Base-by-base conservation (phyloP, 2,797 vertebrate genomes). In the Hippoglossus hippoglossus region DNA sequence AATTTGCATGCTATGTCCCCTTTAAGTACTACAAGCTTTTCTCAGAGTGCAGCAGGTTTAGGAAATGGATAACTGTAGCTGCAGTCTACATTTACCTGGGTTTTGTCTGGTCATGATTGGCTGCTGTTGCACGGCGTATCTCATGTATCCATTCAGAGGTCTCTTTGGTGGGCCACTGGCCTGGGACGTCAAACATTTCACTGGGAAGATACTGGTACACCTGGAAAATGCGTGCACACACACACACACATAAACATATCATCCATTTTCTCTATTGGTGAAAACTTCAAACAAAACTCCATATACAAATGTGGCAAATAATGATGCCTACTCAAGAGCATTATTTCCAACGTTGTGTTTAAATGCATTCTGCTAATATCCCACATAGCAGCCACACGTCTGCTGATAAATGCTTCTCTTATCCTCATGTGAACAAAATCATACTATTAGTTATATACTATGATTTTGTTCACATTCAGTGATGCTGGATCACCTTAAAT, bases 101-200 rank as follows among this genome's bases (percentile, higher is more conserved):
- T 86, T 60, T 13, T 85, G 77, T 36, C 34, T 77, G 11, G 1
- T 11, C 1, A 92, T 0, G 2, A 57, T 0, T 9, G 91, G 87
- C 63, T 76, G 49, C 71, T 92, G 87, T 2, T 92, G 82, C 41
- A 57, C 0, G 2, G 86, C 19, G 25, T 39, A 93, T 85, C 86
- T 85, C 64, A 92, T 2, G 70, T 87, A 93, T 51, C 75, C 88
- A 1, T 90, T 93, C 11, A 87, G 53, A 5, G 92, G 92, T 60
- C 66, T 87, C 71, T 92, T 93, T 25, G 92, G 92, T 5, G 85
- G 91, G 3, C 60, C 50, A 1, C 57, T 67, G 34, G 75, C 25
- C 66, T 85, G 68, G 26, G 84, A 68, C 4, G 47, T 84, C 65
- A 92, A 71, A 54, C 28, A 82, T 51, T 50, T 92, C 9, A 83